Evolutionary conservation across 1,140 invertebrate species (phyloP).

Genomic region (Lasioglossum baleicum): DNA sequence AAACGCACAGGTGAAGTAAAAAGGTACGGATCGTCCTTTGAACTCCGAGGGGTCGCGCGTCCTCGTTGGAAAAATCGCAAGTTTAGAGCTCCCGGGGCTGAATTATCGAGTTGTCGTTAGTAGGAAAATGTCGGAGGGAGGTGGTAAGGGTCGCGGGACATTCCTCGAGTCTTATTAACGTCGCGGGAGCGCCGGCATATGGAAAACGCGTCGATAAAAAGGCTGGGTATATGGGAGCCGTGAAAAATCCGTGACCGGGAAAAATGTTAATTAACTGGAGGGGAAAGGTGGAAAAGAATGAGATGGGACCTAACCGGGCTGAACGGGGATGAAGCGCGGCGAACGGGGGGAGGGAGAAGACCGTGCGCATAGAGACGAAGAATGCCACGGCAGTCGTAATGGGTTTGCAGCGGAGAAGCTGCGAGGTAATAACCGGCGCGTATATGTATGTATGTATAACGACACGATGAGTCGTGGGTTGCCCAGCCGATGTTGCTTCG

Average conservation of each 20-base stretch:
- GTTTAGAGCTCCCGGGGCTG: too few species aligned
- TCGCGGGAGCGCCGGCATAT: too few species aligned
- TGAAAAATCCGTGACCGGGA: conserved; percentile 9
- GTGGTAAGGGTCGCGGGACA: background rate
- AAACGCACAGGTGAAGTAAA: too few species aligned
- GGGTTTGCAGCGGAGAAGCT: conserved; percentile 60
- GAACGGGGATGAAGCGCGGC: background rate
- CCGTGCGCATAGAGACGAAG: conserved; percentile 37
- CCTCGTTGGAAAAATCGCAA: too few species aligned
- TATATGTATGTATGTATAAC: conserved; percentile 56
- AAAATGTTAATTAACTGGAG: conserved; percentile 48
- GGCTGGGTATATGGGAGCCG: background rate
- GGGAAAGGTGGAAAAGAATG: conserved; percentile 45
- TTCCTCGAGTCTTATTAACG: conserved; percentile 3
- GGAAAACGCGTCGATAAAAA: conserved; percentile 7
- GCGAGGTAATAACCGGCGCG: conserved; percentile 61
- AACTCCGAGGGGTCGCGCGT: too few species aligned
- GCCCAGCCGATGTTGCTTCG: conserved; percentile 49
- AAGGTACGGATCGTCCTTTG: too few species aligned
- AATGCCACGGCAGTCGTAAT: conserved; percentile 63
- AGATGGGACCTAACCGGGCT: conserved; percentile 9
- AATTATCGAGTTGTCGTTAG: too few species aligned
- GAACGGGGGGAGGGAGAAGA: background rate
- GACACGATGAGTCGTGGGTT: conserved; percentile 64
- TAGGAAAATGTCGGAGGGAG: too few species aligned